A percentile compares a stretch with the other conserved stretches of the same genome.
These are phyloP conservation scores for Cryptoleucopteryx plumbea DNA, from an alignment of 2,113 vertebrate genomes.

Conservation along the genomic window DNA sequence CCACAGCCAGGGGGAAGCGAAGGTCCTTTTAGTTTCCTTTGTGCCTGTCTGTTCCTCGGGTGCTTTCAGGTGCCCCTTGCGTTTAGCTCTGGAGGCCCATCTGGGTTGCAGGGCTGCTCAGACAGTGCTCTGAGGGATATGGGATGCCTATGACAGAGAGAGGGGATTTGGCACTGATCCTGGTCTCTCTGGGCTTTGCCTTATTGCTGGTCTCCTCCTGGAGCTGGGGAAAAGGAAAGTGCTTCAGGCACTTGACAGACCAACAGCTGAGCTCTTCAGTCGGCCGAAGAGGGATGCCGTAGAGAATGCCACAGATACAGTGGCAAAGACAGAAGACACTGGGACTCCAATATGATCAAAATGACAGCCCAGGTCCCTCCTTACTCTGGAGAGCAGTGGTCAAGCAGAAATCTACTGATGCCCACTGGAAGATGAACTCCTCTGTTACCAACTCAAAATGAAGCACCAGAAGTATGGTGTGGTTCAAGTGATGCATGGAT, in stretches of 20 bases:
- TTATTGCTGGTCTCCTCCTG: background rate
- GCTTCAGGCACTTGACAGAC: background rate
- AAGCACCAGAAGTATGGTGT: background rate
- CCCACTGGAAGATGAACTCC: background rate
- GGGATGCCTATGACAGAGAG: background rate
- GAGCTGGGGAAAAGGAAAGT: background rate
- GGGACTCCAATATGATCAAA: background rate
- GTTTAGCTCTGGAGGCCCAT: background rate
- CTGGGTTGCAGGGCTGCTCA: background rate
- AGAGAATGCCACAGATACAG: background rate
- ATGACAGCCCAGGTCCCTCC: background rate
- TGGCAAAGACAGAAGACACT: background rate
- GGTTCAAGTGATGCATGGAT: background rate
- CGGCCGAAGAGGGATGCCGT: rapidly evolving
- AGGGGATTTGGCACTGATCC: background rate
- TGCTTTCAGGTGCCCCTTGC: background rate
- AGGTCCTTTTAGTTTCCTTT: background rate
- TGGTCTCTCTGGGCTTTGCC: background rate
- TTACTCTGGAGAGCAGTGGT: background rate
- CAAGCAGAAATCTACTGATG: background rate
- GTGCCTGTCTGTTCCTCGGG: background rate
- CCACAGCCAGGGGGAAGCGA: background rate
- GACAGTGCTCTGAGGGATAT: background rate
- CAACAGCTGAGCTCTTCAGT: background rate
- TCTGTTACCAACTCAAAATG: background rate